Conservation (phyloP, 2,113 vertebrate genomes). For the Zosterops hypoxanthus region DNA sequence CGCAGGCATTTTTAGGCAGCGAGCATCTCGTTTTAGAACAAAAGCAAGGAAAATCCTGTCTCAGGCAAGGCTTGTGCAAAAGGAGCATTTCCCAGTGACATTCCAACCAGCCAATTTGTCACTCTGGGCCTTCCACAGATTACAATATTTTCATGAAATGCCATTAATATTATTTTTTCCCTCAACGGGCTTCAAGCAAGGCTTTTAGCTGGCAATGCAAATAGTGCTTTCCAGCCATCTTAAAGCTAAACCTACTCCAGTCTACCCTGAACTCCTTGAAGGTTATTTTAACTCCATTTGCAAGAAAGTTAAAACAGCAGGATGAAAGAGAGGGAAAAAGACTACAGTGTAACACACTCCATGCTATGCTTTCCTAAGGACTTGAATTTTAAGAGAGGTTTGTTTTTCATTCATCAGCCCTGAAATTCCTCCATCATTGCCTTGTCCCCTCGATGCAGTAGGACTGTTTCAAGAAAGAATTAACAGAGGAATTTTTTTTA, state of each 20-base stretch:
- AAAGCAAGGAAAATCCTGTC: conserved; percentile 52
- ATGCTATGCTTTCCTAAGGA: background rate
- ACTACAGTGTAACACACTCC: background rate
- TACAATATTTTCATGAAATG: background rate
- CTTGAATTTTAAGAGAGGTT: background rate
- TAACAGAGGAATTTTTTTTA: background rate
- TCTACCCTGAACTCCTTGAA: background rate
- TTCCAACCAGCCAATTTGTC: background rate
- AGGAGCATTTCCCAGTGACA: background rate
- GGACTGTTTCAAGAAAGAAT: background rate
- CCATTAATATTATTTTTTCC: conserved; percentile 1
- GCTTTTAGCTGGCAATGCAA: conserved; percentile 4
- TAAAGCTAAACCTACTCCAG: conserved; percentile 28
- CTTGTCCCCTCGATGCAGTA: background rate
- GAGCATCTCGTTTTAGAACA: conserved; percentile 26
- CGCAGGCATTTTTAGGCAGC: conserved; percentile 11
- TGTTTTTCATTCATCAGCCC: background rate
- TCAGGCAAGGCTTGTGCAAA: conserved; percentile 19
- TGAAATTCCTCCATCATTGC: background rate
- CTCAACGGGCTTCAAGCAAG: background rate
- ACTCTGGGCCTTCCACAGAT: conserved; percentile 16
- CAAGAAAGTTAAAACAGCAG: background rate
- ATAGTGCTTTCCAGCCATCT: conserved; percentile 3
- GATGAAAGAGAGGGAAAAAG: background rate
- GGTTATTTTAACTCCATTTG: background rate